phyloP scores from a whole-genome alignment of 1,140 invertebrate species.

The Drosophila micromelanica region DNA sequence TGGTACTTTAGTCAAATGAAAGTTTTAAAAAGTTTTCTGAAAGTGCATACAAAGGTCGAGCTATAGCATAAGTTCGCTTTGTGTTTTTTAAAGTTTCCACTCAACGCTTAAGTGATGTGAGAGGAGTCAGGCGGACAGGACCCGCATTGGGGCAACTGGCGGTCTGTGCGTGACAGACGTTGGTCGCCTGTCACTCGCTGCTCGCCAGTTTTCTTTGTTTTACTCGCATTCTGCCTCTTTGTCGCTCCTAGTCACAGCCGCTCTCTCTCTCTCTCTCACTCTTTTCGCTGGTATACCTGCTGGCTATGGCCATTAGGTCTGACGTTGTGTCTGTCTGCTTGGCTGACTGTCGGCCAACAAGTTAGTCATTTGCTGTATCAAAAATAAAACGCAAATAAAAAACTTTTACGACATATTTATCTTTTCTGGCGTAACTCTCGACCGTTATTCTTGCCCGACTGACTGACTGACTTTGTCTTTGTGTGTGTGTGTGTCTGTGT shows the following conservation, averaged over 20 bases:
- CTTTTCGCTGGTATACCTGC: conserved; percentile 11
- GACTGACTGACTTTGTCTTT: conserved; percentile 11
- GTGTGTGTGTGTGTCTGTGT: conserved; percentile 4
- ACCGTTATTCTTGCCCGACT: conserved; percentile 26
- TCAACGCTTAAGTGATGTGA: conserved; percentile 10
- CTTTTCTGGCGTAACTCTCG: conserved; percentile 55
- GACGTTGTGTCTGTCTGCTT: conserved; percentile 14
- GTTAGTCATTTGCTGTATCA: conserved; percentile 80
- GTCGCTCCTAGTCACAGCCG: not conserved
- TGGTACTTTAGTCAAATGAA: too few relatives aligned
- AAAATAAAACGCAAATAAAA: conserved; percentile 81
- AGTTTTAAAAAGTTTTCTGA: too few relatives aligned
- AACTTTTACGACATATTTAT: conserved; percentile 81
- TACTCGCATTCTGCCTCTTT: not conserved
- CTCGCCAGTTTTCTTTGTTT: conserved; percentile 28
- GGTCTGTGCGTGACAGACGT: conserved; percentile 73
- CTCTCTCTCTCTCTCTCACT: conserved; percentile 6
- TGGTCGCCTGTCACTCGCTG: conserved; percentile 49
- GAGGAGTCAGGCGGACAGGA: not conserved
- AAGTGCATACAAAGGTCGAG: conserved; percentile 7
- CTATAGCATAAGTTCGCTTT: not conserved
- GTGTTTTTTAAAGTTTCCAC: conserved; percentile 30
- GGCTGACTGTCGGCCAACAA: conserved; percentile 69
- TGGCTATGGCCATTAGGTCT: conserved; percentile 27
- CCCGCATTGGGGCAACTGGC: conserved; percentile 50